A percentile compares a stretch with the other conserved stretches of the same genome.
Conservation (phyloP, 2,888 invertebrate species). For the Platypus cylindrus region DNA sequence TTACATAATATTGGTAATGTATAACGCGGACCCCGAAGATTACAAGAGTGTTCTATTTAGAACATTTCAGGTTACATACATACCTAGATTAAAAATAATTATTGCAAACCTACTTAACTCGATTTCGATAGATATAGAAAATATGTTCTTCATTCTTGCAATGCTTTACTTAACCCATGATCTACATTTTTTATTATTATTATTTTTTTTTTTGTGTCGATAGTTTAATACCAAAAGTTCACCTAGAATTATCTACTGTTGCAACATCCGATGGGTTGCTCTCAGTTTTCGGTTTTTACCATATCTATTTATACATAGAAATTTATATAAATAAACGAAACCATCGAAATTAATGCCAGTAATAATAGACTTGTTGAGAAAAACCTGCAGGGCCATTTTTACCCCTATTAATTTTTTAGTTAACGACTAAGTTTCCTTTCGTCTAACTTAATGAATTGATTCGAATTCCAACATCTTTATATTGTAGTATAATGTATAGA, state of each 20-base stretch:
- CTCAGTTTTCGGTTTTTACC: no score
- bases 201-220: conserved; percentile 2
- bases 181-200: conserved; percentile 9
- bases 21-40: conserved; percentile 11
- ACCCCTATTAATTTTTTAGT: no score
- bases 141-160: conserved; percentile 14
- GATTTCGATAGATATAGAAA: conserved; percentile 15
- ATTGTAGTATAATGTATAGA: no score
- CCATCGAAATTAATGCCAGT: no score
- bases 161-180: conserved; percentile 14
- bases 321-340: no score
- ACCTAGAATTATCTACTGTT: conserved; percentile 3
- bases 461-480: no score
- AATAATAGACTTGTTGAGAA: no score
- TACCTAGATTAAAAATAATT: conserved; percentile 14
- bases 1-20: conserved; percentile 12
- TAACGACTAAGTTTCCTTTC: no score
- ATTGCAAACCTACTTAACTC: conserved; percentile 14
- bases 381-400: no score
- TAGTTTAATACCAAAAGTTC: conserved; percentile 12
- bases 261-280: conserved; percentile 1
- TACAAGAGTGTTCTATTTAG: conserved; percentile 13
- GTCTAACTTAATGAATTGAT: no score
- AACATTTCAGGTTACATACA: conserved; percentile 13
- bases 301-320: no score